These are phyloP conservation scores for Naja naja DNA, from an alignment of 2,113 vertebrate species.

Conservation along the genomic window DNA sequence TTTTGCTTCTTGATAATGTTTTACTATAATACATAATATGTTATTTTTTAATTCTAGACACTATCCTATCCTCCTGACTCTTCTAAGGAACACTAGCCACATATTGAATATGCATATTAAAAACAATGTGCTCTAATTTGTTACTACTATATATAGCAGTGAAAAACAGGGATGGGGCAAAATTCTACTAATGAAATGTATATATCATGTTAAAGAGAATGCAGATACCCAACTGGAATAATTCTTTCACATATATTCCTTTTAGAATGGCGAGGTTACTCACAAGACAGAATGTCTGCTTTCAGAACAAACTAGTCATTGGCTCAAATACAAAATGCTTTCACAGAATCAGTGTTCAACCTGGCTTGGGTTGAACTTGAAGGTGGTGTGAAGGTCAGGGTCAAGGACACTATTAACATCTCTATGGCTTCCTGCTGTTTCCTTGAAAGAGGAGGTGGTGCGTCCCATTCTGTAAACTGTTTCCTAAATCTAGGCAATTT, in stretches of 20 bases:
- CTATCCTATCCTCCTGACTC: background rate
- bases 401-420: background rate
- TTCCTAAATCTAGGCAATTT: background rate
- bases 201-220: background rate
- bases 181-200: background rate
- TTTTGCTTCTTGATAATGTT: background rate
- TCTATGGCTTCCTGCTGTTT: background rate
- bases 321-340: background rate
- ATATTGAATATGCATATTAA: background rate
- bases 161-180: background rate
- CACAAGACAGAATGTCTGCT: background rate
- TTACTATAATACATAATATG: background rate
- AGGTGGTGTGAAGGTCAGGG: background rate
- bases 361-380: background rate
- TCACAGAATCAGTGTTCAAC: background rate
- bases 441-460: background rate
- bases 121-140: background rate
- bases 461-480: background rate
- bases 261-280: background rate
- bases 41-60: background rate
- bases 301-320: background rate
- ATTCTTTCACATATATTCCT: background rate
- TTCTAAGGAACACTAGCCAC: background rate
- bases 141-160: background rate
- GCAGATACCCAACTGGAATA: background rate